phyloP scores from a whole-genome alignment of 2,888 invertebrate species.

The Troilus luridus region DNA sequence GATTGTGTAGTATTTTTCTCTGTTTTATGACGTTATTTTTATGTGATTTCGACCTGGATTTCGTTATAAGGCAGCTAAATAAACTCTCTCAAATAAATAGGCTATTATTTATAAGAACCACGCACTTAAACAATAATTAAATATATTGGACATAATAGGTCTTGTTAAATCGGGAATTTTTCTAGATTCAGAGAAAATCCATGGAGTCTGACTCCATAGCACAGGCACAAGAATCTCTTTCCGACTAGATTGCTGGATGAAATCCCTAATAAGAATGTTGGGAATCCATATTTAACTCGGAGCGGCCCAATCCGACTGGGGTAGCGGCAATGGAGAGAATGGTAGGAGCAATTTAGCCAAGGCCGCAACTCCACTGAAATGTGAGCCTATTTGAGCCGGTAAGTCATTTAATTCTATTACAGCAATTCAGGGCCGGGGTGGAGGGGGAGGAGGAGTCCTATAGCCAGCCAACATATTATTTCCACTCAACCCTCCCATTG shows the following conservation, averaged over 20 bases:
- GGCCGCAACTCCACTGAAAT: constrained; percentile 27
- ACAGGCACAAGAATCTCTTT: neutral
- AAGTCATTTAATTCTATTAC: constrained; percentile 41
- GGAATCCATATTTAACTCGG: neutral
- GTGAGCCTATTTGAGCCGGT: constrained; percentile 45
- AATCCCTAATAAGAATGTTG: neutral
- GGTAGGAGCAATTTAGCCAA: constrained; percentile 28
- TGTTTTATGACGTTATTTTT: too few relatives aligned
- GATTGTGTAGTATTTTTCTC: too few relatives aligned
- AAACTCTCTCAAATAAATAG: too few relatives aligned
- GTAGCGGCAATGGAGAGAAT: neutral
- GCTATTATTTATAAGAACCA: too few relatives aligned
- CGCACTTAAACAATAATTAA: too few relatives aligned
- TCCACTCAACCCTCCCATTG: constrained; percentile 24
- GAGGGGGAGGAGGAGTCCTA: neutral
- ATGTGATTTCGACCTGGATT: too few relatives aligned
- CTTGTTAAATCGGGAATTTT: too few relatives aligned
- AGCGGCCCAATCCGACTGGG: neutral
- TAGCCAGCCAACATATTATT: constrained; percentile 34
- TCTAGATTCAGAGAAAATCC: too few relatives aligned
- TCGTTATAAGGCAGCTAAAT: too few relatives aligned
- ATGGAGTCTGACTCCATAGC: neutral
- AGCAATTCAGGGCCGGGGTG: neutral
- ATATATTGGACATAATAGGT: too few relatives aligned
- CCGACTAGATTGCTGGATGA: neutral